phyloP scores from a whole-genome alignment of 2,888 invertebrate species.

The Macrosoma leucophasiata region DNA sequence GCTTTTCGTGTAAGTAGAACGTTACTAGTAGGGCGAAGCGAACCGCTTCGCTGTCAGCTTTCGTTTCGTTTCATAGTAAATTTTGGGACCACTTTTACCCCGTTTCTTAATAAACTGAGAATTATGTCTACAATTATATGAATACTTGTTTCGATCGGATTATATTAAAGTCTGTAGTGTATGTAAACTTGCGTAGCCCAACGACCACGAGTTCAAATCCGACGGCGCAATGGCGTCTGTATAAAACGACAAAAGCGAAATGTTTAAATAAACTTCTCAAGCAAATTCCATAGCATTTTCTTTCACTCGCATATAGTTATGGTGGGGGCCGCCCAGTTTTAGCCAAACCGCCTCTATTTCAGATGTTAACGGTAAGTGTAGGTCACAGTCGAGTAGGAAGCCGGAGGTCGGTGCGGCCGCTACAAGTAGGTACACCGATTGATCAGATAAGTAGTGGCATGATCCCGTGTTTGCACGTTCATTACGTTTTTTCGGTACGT shows the following conservation, averaged over 20 bases:
- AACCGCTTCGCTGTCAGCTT: constrained; percentile 36
- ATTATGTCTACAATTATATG: constrained; percentile 34
- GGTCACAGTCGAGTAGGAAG: constrained; percentile 53
- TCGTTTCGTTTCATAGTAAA: constrained; percentile 69
- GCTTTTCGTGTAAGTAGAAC: constrained; percentile 32
- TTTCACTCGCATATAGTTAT: constrained; percentile 53
- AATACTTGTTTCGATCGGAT: constrained; percentile 23
- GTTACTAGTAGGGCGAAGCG: constrained; percentile 31
- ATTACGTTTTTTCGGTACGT: constrained; percentile 33
- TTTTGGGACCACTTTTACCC: constrained; percentile 70
- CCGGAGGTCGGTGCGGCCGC: constrained; percentile 28
- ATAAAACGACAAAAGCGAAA: constrained; percentile 34
- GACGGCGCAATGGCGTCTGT: constrained; percentile 24
- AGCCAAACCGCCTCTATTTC: constrained; percentile 69
- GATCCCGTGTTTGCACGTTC: constrained; percentile 34
- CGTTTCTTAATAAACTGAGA: constrained; percentile 38
- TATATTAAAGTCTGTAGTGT: no score
- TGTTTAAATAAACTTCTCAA: constrained; percentile 69
- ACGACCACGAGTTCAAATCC: no score
- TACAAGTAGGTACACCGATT: constrained; percentile 18
- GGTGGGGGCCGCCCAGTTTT: constrained; percentile 62
- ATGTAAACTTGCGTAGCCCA: constrained; percentile 20
- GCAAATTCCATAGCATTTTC: constrained; percentile 67
- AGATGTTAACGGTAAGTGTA: constrained; percentile 75
- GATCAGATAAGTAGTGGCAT: constrained; percentile 26